phyloP scores from a whole-genome alignment of 2,797 vertebrate species.

The Semaprochilodus insignis region DNA sequence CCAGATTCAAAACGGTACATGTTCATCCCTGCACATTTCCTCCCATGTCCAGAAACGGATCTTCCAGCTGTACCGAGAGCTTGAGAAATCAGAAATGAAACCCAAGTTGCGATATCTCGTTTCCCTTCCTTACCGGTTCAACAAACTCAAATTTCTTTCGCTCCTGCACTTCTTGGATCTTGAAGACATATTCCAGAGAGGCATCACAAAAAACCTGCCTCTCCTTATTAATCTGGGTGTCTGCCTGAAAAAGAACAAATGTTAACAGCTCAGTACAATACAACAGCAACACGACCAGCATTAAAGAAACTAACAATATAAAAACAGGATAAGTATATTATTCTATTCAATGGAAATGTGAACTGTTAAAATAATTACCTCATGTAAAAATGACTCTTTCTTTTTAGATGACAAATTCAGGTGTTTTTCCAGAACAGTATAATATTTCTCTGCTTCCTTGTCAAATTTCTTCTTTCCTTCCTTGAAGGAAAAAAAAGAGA shows the following conservation, averaged over 20 bases:
- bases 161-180: constrained; percentile 98
- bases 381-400: constrained; percentile 94
- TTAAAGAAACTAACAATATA: background rate
- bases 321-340: background rate
- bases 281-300: constrained; percentile 14
- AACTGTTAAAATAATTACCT: constrained; percentile 78
- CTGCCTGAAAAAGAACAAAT: constrained; percentile 80
- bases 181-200: constrained; percentile 97
- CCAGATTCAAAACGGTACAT: background rate
- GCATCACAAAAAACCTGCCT: constrained; percentile 95
- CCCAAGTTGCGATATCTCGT: background rate
- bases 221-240: constrained; percentile 92
- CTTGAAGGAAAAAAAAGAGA: constrained; percentile 66
- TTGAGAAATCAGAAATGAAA: constrained; percentile 15
- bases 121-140: constrained; percentile 88
- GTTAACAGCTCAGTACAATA: background rate
- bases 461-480: constrained; percentile 99
- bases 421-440: constrained; percentile 95
- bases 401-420: constrained; percentile 96
- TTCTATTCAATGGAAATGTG: background rate
- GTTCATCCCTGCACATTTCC: background rate
- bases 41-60: background rate
- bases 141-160: constrained; percentile 99
- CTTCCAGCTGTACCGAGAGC: background rate
- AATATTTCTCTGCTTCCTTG: constrained; percentile 98